Evolutionary conservation across 1,140 invertebrate genomes (phyloP), one percentile per base, ranked within the genome.

Genomic region (Plectrocnemia conspersa): DNA sequence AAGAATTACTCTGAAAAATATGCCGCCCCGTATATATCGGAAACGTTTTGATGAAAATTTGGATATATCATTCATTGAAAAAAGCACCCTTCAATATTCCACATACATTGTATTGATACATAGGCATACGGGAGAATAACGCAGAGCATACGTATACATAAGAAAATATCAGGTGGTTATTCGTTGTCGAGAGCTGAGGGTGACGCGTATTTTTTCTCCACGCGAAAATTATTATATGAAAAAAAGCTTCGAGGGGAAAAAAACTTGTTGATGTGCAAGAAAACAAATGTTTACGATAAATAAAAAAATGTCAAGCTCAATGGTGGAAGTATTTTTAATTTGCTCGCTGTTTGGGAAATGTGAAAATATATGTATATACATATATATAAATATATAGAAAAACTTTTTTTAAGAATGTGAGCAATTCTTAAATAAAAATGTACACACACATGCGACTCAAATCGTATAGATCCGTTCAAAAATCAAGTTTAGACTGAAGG

Each of bases 271-370:
- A 23, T 22, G 18, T 5, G 24, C 19, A 42, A 19, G 21, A 19
- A 21, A 42, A 42, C 21, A 42, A 42, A 42, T 42, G 40, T 42
- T 42, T 42, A 42, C 13, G 40, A 42, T 13, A 15, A 35, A 35
- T 42, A 42, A 42, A 42, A 13, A 40, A 40, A 19, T 4, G 21
- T 2, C 16, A 36, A 42, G n/a, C 22, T 23, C 16, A 19, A n/a
- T 19, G 40, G 22, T 10, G n/a, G n/a, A 35, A 35, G 11, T 11
- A 35, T 35, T 11, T 11, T 35, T 15, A 35, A 13, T 15, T 42
- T 42, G 7, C 21, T 11, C 40, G 40, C 40, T 2, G 36, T 15
- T 15, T 1, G 40, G 13, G 36, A 4, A 18, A 6, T 19, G 16
- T 4, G 13, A 40, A 40, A 5, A 40, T 40, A 18, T 10, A 18